phyloP scores from a whole-genome alignment of 2,797 vertebrate species.

The Urocyon cinereoargenteus region DNA sequence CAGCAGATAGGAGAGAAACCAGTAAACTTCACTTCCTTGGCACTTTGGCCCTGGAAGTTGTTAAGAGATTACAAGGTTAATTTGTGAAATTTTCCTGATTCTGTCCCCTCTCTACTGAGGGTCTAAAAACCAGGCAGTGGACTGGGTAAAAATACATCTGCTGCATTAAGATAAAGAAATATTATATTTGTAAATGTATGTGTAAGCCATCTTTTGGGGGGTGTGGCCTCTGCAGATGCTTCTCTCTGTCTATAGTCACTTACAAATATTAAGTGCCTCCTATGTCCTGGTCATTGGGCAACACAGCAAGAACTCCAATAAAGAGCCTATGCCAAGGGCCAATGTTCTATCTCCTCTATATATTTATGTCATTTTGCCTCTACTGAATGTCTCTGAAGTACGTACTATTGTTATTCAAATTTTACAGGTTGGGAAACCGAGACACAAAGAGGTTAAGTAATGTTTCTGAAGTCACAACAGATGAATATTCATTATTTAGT shows the following conservation, averaged over 20 bases:
- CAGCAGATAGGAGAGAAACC: background rate
- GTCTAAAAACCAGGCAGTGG: background rate
- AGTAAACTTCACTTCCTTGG: background rate
- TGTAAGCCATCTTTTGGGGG: background rate
- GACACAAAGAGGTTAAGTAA: constrained; percentile 20
- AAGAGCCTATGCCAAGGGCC: background rate
- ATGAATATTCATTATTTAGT: constrained; percentile 6
- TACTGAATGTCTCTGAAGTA: background rate
- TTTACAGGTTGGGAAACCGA: constrained; percentile 2
- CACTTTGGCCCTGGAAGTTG: background rate
- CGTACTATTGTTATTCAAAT: background rate
- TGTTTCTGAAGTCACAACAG: background rate
- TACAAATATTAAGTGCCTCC: background rate
- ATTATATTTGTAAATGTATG: background rate
- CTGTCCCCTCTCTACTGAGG: background rate
- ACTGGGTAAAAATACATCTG: background rate
- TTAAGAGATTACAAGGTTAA: background rate
- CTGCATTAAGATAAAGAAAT: background rate
- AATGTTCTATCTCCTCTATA: background rate
- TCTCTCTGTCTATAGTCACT: background rate
- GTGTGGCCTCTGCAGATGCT: background rate
- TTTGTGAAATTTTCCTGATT: background rate
- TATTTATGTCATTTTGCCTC: background rate
- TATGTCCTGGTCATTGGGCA: background rate
- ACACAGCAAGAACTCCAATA: background rate